Evolutionary conservation across 2,797 vertebrate species (phyloP).

Genomic region (Malurus leucopterus): DNA sequence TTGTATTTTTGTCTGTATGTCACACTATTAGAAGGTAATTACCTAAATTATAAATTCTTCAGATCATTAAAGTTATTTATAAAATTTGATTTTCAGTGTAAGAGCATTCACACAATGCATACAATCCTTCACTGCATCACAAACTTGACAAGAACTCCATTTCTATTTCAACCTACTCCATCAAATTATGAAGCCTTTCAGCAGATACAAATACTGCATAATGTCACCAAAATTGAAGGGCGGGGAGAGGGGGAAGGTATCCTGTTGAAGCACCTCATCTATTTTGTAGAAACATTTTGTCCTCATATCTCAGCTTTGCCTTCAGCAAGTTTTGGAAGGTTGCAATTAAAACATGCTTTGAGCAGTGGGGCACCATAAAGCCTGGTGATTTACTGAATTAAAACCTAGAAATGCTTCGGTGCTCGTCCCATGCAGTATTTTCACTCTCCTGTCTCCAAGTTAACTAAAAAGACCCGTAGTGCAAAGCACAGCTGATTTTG

Average conservation of each 20-base stretch:
- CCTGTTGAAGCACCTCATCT: background rate
- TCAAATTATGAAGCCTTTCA: background rate
- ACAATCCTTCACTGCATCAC: background rate
- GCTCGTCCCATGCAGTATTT: background rate
- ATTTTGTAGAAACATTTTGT: background rate
- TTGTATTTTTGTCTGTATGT: background rate
- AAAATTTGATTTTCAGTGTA: background rate
- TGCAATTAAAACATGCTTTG: background rate
- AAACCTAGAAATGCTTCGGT: background rate
- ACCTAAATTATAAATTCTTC: background rate
- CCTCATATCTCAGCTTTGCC: background rate
- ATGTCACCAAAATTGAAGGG: background rate
- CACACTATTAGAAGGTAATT: background rate
- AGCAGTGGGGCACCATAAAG: background rate
- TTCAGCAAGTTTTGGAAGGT: background rate
- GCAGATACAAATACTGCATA: background rate
- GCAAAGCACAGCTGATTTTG: background rate
- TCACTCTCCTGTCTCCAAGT: background rate
- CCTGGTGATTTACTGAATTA: background rate
- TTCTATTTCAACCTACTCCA: background rate
- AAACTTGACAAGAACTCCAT: background rate
- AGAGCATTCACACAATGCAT: background rate
- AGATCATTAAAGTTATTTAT: background rate
- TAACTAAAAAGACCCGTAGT: background rate
- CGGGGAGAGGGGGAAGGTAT: rapidly evolving